Evolutionary conservation across 2,888 invertebrate genomes (phyloP).

Genomic region (Drepanosiphum platanoidis): DNA sequence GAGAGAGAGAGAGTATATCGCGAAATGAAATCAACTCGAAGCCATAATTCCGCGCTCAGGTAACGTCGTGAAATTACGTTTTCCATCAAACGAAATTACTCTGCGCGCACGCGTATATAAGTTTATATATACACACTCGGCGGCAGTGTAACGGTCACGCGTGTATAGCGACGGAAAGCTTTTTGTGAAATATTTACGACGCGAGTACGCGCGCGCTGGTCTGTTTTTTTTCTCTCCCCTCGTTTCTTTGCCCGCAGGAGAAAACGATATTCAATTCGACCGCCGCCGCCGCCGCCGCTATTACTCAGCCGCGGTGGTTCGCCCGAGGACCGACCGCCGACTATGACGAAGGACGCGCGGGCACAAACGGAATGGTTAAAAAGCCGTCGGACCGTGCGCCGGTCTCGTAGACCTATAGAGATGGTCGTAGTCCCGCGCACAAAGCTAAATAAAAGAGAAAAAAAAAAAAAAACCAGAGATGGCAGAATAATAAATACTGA

Average conservation of each 20-base stretch:
- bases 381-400: constrained; percentile 41
- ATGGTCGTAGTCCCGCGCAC: background rate
- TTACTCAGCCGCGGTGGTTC: background rate
- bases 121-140: background rate
- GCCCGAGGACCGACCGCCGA: background rate
- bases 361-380: constrained; percentile 60
- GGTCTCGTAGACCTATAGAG: background rate
- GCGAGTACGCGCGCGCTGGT: background rate
- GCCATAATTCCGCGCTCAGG: background rate
- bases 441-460: background rate
- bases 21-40: background rate
- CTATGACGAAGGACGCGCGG: background rate
- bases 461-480: background rate
- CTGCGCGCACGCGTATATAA: background rate
- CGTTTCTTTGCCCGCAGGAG: background rate
- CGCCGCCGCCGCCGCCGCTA: constrained; percentile 21
- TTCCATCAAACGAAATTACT: constrained; percentile 49
- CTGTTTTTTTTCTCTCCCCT: constrained; percentile 12
- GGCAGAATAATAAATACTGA: no score
- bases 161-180: constrained; percentile 48
- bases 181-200: constrained; percentile 59
- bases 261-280: constrained; percentile 46
- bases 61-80: constrained; percentile 41
- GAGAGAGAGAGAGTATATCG: no score
- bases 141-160: constrained; percentile 43